These are phyloP conservation scores for Plumapathes pennacea DNA, from an alignment of 92 coral and sea anemone genomes.

Conservation along the genomic window DNA sequence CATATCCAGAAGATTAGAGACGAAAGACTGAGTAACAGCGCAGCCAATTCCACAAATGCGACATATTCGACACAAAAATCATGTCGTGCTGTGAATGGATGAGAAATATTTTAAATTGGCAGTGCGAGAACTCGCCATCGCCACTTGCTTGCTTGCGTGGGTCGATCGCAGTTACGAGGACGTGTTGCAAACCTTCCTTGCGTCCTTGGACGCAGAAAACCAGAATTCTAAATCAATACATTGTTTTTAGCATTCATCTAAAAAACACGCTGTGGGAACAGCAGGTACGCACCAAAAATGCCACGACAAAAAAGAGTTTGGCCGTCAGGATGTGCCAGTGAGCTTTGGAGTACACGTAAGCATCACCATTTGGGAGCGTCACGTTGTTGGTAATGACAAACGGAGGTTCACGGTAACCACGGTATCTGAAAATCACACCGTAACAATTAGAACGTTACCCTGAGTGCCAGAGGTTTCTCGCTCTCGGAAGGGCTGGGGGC, in stretches of 20 bases:
- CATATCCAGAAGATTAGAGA: neutral
- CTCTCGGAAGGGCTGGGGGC: too few relatives aligned
- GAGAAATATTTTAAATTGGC: too few relatives aligned
- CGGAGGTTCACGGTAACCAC: slow-evolving; percentile 90
- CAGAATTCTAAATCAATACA: too few relatives aligned
- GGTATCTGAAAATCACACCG: slow-evolving; percentile 62
- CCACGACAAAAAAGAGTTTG: slow-evolving; percentile 85
- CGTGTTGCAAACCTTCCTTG: too few relatives aligned
- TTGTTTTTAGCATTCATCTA: too few relatives aligned
- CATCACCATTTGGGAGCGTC: slow-evolving; percentile 42
- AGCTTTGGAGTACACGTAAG: slow-evolving; percentile 69
- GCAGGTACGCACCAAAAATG: slow-evolving; percentile 72
- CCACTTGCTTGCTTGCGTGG: too few relatives aligned
- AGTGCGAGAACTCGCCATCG: too few relatives aligned
- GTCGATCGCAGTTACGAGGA: too few relatives aligned
- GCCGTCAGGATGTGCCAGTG: slow-evolving; percentile 97
- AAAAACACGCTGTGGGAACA: too few relatives aligned
- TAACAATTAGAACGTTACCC: neutral
- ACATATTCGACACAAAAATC: neutral
- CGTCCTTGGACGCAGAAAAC: too few relatives aligned
- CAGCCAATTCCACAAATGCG: neutral
- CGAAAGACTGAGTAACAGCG: neutral
- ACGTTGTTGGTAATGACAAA: slow-evolving; percentile 9
- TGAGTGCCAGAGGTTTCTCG: neutral
- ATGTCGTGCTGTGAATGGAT: too few relatives aligned